A percentile compares a stretch with the other conserved stretches of the same genome.
Evolutionary conservation across 2,888 invertebrate genomes (phyloP).

Genomic region (Drosophila suboccidentalis): DNA sequence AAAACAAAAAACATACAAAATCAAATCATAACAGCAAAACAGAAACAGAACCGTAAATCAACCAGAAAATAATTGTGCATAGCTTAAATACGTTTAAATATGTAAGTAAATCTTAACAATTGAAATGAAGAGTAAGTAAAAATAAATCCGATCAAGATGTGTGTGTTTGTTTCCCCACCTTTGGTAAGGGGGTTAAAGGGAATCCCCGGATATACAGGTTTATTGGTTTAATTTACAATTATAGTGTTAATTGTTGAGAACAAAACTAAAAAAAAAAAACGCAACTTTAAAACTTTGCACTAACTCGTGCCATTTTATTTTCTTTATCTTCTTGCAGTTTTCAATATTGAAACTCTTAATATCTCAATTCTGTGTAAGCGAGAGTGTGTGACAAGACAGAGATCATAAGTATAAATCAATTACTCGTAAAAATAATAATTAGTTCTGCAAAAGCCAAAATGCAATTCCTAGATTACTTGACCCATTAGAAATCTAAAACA

Average conservation of each 20-base stretch:
- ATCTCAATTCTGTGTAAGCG: constrained; percentile 10
- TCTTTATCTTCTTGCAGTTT: constrained; percentile 82
- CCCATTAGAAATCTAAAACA: constrained; percentile 36
- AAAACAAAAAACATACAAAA: constrained; percentile 11
- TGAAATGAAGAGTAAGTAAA: constrained; percentile 79
- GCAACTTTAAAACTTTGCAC: constrained; percentile 60
- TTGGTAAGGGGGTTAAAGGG: constrained; percentile 81
- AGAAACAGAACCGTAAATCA: constrained; percentile 36
- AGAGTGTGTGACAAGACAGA: constrained; percentile 44
- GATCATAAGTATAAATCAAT: constrained; percentile 62
- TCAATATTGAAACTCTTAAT: constrained; percentile 79
- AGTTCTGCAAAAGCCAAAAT: constrained; percentile 50
- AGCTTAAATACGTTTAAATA: constrained; percentile 76
- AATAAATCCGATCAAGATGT: constrained; percentile 79
- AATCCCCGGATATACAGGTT: constrained; percentile 49
- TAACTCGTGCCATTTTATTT: constrained; percentile 79
- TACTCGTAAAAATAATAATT: constrained; percentile 29
- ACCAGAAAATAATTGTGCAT: constrained; percentile 65
- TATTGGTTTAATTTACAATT: constrained; percentile 28
- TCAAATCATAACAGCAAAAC: constrained; percentile 12
- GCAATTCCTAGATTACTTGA: constrained; percentile 36
- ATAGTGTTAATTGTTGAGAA: constrained; percentile 4
- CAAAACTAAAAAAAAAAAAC: constrained; percentile 37
- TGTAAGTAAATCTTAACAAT: constrained; percentile 76
- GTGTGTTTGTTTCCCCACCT: constrained; percentile 83